phyloP scores from a whole-genome alignment of 2,888 invertebrate species.

The Cordilura impudica region DNA sequence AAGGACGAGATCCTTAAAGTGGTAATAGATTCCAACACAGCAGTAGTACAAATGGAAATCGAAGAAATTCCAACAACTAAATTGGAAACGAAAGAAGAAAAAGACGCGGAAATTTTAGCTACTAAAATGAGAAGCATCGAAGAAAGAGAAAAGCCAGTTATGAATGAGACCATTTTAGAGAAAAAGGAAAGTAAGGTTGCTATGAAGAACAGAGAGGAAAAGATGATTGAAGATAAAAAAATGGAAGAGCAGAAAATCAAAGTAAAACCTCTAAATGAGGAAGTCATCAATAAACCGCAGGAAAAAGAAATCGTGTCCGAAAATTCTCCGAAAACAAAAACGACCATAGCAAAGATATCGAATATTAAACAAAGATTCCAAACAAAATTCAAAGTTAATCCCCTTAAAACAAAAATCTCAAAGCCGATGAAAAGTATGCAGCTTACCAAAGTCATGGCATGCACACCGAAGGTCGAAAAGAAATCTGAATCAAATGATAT shows the following conservation, averaged over 20 bases:
- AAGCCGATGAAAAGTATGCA: conserved; percentile 50
- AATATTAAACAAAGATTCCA: conserved; percentile 65
- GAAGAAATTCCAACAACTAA: conserved; percentile 67
- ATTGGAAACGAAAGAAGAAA: conserved; percentile 3
- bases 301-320: not conserved
- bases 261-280: not conserved
- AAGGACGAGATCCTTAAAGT: conserved; percentile 63
- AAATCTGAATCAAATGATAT: conserved; percentile 65
- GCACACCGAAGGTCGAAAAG: conserved; percentile 46
- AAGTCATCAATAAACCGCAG: not conserved
- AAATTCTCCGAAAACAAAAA: not conserved
- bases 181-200: conserved; percentile 1
- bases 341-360: conserved; percentile 20
- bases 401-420: conserved; percentile 44
- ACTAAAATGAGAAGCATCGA: not conserved
- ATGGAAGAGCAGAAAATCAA: not conserved
- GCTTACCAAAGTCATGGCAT: conserved; percentile 32
- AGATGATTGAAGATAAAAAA: not conserved
- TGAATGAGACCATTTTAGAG: not conserved
- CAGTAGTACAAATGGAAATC: conserved; percentile 72
- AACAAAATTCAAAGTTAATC: conserved; percentile 50
- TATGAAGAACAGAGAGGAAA: not conserved
- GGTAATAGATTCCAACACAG: conserved; percentile 71
- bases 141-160: not conserved
- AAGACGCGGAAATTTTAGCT: not conserved